phyloP scores from a whole-genome alignment of 2,797 vertebrate species.

The Cossypha caffra region DNA sequence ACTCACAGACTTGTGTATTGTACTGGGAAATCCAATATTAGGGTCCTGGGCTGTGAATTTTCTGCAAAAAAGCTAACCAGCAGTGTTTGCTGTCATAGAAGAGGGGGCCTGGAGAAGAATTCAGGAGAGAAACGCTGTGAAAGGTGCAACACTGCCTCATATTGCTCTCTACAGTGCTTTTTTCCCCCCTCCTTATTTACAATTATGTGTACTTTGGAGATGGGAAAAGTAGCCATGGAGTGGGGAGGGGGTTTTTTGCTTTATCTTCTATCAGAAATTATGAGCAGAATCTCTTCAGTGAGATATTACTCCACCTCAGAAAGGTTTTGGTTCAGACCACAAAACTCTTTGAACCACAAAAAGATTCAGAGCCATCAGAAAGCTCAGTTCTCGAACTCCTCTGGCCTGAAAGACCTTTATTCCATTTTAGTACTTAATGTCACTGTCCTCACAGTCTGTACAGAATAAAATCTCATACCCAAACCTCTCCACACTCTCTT shows the following conservation, averaged over 20 bases:
- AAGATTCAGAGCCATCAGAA: not conserved
- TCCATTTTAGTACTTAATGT: not conserved
- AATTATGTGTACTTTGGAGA: not conserved
- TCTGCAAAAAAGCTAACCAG: not conserved
- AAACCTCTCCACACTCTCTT: not conserved
- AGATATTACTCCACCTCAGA: not conserved
- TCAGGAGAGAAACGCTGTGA: not conserved
- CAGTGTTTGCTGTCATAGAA: not conserved
- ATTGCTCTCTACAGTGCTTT: not conserved
- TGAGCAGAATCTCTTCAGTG: not conserved
- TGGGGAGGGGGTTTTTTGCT: not conserved
- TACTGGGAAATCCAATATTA: not conserved
- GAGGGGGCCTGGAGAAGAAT: not conserved
- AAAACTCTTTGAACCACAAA: not conserved
- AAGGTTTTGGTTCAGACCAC: not conserved
- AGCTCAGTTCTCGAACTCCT: not conserved
- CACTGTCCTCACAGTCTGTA: not conserved
- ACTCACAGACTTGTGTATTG: not conserved
- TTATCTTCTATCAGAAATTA: not conserved
- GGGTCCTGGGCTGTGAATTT: not conserved
- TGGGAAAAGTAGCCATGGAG: not conserved
- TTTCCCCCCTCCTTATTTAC: rapidly evolving
- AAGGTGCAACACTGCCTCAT: not conserved
- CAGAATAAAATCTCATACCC: not conserved
- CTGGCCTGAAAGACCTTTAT: not conserved